Base-by-base conservation (phyloP, 2,113 vertebrate species). In the Ophthalmolycus amberensis region DNA sequence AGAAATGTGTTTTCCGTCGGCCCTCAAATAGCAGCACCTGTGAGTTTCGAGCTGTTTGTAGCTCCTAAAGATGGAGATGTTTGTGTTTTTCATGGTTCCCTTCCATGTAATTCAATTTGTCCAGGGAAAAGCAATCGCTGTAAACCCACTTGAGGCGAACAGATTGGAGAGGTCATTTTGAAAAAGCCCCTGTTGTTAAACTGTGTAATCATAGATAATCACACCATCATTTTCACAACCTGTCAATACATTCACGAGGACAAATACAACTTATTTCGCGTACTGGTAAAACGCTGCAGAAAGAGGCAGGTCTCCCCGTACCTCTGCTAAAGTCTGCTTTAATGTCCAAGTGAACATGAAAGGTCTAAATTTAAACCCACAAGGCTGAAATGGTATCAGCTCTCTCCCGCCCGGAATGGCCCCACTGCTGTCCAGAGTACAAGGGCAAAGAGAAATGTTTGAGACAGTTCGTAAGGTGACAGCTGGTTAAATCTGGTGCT, bases 401-500 rank as follows among this genome's bases (percentile, higher is more conserved):
- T 68, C 16, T 37, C 34, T 7, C 22, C 56, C n/a, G 73, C 18
- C 20, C 22, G 46, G 78, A 80, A 77, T 67, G 50, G 42, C 42
- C 22, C 6, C 9, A 22, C 62, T 48, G 56, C 71, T 56, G 14
- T 71, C 60, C 59, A 75, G 29, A 46, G 37, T 5, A 65, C 64
- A 70, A 48, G 44, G 32, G 52, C n/a, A 66, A 20, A 34, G 71
- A 80, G 5, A 68, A 56, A 72, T 60, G 32, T 44, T 44, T 22
- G 32, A 75, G 62, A 80, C n/a, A 56, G 65, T 81, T 83, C 65
- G 87, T 37, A 37, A 80, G 65, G 65, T 83, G 77, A 87, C 87
- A 80, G 63, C 84, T 87, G 89, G 64, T 83, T 74, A 77, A 84
- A 87, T 81, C 72, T 66, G 71, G 70, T 37, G 59, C 64, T 63